Conservation (phyloP, 2,888 invertebrate species). For the Protodeltote pygarga region DNA sequence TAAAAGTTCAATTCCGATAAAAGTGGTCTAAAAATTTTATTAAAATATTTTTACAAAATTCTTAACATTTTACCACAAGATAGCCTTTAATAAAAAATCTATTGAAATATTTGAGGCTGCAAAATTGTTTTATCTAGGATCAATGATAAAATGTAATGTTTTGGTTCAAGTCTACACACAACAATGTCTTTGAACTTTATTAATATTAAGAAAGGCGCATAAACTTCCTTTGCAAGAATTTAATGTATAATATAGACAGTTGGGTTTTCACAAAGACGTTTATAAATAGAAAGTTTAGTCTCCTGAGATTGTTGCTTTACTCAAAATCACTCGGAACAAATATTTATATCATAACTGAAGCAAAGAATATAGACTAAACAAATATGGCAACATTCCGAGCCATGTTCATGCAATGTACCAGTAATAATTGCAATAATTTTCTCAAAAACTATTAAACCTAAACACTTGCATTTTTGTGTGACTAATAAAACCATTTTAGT, state of each 20-base stretch:
- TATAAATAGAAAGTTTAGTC: slow-evolving; percentile 1
- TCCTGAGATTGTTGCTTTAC: not conserved
- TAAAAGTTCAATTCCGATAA: not conserved
- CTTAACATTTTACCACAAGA: not conserved
- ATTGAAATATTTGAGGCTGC: not conserved
- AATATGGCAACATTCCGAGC: not conserved
- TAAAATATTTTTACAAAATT: slow-evolving; percentile 5
- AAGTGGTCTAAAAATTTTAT: not conserved
- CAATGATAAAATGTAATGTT: slow-evolving; percentile 16
- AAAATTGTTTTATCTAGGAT: slow-evolving; percentile 12
- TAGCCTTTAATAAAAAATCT: not conserved
- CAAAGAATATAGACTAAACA: not conserved
- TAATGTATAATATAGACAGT: slow-evolving; percentile 4
- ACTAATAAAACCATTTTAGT: too few species aligned
- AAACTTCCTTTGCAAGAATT: slow-evolving; percentile 17
- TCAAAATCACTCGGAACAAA: not conserved
- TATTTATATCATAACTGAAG: not conserved
- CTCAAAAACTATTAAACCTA: too few species aligned
- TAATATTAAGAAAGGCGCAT: slow-evolving; percentile 17
- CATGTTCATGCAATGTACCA: too few species aligned
- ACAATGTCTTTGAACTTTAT: slow-evolving; percentile 34
- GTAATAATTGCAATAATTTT: too few species aligned
- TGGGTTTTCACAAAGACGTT: not conserved
- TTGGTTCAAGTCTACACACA: slow-evolving; percentile 10
- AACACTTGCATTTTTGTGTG: too few species aligned